Percentiles rank a stretch among this genome's conserved stretches.
Conservation (phyloP, 2,797 vertebrate genomes). For the Megalops cyprinoides region DNA sequence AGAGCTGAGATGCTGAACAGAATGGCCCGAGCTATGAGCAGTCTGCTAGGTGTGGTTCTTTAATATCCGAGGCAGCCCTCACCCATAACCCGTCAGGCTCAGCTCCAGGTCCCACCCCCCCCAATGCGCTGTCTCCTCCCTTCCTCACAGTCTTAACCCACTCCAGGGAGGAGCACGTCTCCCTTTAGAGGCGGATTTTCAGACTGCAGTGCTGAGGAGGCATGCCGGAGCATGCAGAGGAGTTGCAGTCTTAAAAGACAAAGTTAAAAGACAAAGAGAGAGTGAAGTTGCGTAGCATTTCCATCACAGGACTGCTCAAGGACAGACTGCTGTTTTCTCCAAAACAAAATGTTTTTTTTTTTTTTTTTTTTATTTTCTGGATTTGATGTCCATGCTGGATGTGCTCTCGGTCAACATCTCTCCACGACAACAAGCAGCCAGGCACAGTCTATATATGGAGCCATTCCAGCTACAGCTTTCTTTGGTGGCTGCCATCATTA, state of each 20-base stretch:
- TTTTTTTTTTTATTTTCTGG: too few species aligned
- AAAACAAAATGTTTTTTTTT: too few species aligned
- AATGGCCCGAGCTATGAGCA: slow-evolving; percentile 46
- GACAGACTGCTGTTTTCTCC: not conserved
- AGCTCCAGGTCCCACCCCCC: not conserved
- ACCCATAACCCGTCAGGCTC: slow-evolving; percentile 40
- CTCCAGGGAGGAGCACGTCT: not conserved
- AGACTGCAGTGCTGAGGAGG: not conserved
- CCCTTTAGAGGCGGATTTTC: not conserved
- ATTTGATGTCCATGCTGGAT: too few species aligned
- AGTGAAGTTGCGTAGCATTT: too few species aligned
- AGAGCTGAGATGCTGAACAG: slow-evolving; percentile 54
- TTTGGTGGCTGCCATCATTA: not conserved
- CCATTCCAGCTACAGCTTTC: too few species aligned
- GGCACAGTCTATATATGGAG: too few species aligned
- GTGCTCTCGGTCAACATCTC: too few species aligned
- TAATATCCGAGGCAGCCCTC: slow-evolving; percentile 53
- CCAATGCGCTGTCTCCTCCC: not conserved
- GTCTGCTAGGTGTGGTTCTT: slow-evolving; percentile 62
- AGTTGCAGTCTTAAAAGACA: too few species aligned
- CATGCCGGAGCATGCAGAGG: not conserved
- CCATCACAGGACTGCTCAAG: too few species aligned
- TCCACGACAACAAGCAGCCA: too few species aligned
- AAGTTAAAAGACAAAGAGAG: too few species aligned
- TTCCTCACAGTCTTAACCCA: slow-evolving; percentile 1